Evolutionary conservation across 2,113 vertebrate species (phyloP).

Genomic region (Heterochromis multidens): DNA sequence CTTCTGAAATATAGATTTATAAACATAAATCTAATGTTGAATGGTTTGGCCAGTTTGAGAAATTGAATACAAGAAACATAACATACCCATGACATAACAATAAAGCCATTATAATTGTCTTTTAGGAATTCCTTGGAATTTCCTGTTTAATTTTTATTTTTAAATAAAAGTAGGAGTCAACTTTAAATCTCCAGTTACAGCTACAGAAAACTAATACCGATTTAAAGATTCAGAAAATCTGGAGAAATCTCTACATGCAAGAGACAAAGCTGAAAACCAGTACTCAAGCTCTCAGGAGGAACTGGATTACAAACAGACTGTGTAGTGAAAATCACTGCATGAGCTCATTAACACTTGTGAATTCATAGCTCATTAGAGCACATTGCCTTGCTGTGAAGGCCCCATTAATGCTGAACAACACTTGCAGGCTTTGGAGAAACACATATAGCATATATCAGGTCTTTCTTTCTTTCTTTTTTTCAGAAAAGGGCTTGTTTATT

Average conservation of each 20-base stretch:
- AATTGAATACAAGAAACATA: not conserved
- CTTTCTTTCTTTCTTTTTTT: fast-evolving
- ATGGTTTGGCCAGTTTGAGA: not conserved
- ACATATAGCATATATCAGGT: not conserved
- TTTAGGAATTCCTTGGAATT: not conserved
- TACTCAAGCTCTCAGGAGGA: not conserved
- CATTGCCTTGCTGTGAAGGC: not conserved
- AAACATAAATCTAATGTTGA: not conserved
- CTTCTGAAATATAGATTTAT: not conserved
- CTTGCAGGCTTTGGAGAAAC: not conserved
- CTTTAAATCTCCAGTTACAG: not conserved
- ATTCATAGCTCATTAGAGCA: not conserved
- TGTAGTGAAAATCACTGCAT: not conserved
- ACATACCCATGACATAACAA: not conserved
- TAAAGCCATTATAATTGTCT: not conserved
- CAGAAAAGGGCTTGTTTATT: not conserved
- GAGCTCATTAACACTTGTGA: not conserved
- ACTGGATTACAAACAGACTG: not conserved
- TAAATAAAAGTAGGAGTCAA: no score
- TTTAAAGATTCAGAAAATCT: not conserved
- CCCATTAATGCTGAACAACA: not conserved
- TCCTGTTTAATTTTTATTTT: no score
- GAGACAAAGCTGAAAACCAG: not conserved
- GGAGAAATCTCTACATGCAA: not conserved
- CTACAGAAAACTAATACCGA: not conserved